These are phyloP conservation scores for Melikaiella ostensackeni DNA, from an alignment of 2,888 invertebrate genomes.

Conservation along the genomic window DNA sequence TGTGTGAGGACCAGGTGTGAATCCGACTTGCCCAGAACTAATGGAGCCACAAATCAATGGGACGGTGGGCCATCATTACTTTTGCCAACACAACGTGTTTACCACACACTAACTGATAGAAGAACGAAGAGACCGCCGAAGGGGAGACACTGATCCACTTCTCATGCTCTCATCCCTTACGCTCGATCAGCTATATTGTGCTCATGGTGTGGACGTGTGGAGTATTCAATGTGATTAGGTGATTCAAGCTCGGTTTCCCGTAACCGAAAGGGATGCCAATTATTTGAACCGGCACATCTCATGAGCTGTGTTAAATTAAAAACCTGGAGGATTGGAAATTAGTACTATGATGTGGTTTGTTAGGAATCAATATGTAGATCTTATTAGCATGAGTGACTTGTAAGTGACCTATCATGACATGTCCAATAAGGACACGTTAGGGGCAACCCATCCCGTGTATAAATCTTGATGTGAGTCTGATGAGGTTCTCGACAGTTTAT, in stretches of 20 bases:
- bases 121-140: conserved; percentile 51
- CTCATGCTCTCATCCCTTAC: conserved; percentile 63
- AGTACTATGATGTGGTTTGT: too few relatives aligned
- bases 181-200: conserved; percentile 70
- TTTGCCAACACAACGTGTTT: conserved; percentile 73
- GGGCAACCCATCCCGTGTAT: too few relatives aligned
- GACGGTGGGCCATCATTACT: conserved; percentile 73
- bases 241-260: conserved; percentile 57
- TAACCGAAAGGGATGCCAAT: conserved; percentile 36
- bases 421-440: too few relatives aligned
- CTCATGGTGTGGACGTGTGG: conserved; percentile 31
- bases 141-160: conserved; percentile 66
- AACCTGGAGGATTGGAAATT: neutral
- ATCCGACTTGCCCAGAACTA: conserved; percentile 71
- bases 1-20: conserved; percentile 57
- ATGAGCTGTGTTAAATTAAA: neutral
- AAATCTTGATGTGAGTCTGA: too few relatives aligned
- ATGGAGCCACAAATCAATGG: conserved; percentile 76
- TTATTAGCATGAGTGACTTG: too few relatives aligned
- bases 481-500: too few relatives aligned
- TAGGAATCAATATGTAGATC: too few relatives aligned
- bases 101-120: conserved; percentile 69
- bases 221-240: conserved; percentile 62
- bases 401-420: too few relatives aligned
- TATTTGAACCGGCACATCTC: neutral